Evolutionary conservation across 2,797 vertebrate species (phyloP), one percentile per base, ranked within the genome.

Genomic region (Thaleichthys pacificus): DNA sequence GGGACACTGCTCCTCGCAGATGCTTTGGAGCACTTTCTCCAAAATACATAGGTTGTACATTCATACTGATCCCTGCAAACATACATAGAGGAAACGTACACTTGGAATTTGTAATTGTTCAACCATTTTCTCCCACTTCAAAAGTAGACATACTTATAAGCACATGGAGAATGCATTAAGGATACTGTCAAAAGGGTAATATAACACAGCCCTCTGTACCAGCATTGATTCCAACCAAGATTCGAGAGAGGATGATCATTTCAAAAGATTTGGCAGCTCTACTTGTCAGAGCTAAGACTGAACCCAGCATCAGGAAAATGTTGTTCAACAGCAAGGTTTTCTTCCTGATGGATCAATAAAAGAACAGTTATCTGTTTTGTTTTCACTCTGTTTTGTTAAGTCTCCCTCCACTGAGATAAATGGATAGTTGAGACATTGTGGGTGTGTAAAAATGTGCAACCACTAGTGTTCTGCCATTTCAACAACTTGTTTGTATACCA

Each of bases 31-130:
- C 95, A 14, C 95, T 95, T 86, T 97, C 96, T 47, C 95, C 96
- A 85, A 98, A 93, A 76, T 97, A 97, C 95, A 97, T 97, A 71
- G 95, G 96, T 83, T 98, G 96, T 28, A 97, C 85, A n/a, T 92
- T 97, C 95, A 98, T 96, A 90, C 96, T 93, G 72, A 98, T 91
- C 66, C 96, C 96, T 97, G 84, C 38, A 86, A 68, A 84, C 66
- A 80, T 26, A 77, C 28, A 81, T 6, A 78, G 26, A 57, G 17
- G 11, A 72, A 4, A n/a, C 5, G 21, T 35, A 14, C 51, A 56
- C 4, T 11, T 56, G 42, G 42, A 47, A 47, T 12, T 47, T n/a
- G 1, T 56, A n/a, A 5, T 56, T 56, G 15, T 17, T 56, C 19
- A 5, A 17, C 6, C 51, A 56, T n/a, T n/a, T n/a, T n/a, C 51